These are phyloP conservation scores for Pseudochaenichthys georgianus DNA, from an alignment of 2,797 vertebrate species.

Conservation along the genomic window DNA sequence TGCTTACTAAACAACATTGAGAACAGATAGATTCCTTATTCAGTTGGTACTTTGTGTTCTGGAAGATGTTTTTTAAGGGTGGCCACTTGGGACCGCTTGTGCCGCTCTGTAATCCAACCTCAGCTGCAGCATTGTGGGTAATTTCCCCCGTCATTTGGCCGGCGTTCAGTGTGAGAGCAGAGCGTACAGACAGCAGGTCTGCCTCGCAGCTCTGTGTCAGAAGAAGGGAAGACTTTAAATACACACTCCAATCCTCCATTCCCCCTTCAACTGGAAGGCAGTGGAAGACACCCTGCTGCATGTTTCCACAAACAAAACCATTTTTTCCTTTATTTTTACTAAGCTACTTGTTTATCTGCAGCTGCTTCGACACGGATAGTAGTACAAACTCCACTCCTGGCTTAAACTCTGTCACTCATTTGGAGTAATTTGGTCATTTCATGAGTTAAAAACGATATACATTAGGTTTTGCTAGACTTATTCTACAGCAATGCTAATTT, in stretches of 20 bases:
- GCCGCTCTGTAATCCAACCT: slow-evolving; percentile 53
- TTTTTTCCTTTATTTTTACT: neutral
- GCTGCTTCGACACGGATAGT: neutral
- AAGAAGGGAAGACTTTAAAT: slow-evolving; percentile 51
- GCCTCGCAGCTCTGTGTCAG: slow-evolving; percentile 66
- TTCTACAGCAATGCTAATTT: neutral
- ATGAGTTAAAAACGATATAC: neutral
- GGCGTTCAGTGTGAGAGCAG: slow-evolving; percentile 57
- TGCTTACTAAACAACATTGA: neutral
- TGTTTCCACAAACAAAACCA: slow-evolving; percentile 4
- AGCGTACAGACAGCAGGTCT: slow-evolving; percentile 71
- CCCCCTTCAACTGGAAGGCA: slow-evolving; percentile 6
- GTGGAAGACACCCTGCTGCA: slow-evolving; percentile 7
- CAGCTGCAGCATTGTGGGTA: slow-evolving; percentile 30
- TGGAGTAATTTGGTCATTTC: neutral
- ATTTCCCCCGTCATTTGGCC: slow-evolving; percentile 66
- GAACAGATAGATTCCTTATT: slow-evolving; percentile 29
- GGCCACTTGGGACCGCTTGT: slow-evolving; percentile 29
- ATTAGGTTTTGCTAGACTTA: neutral
- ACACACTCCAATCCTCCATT: slow-evolving; percentile 52
- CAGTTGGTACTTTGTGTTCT: slow-evolving; percentile 21
- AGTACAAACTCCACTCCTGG: neutral
- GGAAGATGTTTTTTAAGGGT: slow-evolving; percentile 35
- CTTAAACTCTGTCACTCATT: neutral
- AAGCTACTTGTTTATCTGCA: neutral